Evolutionary conservation across 1,140 invertebrate genomes (phyloP), one percentile per base, ranked within the genome.

Genomic region (Meloidogyne floridensis): DNA sequence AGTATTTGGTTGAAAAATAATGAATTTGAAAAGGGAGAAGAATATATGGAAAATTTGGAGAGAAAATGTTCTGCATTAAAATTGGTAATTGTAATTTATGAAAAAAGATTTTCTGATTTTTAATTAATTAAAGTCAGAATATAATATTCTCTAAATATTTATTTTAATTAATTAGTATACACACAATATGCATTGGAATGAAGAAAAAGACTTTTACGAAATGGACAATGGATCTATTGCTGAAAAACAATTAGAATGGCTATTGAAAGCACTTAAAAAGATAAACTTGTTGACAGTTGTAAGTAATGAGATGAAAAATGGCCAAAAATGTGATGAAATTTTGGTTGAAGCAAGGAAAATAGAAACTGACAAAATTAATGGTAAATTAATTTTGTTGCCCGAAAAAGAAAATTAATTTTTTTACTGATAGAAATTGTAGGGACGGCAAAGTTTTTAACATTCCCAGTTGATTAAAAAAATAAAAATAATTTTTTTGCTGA

Each of bases 1-100:
- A n/a, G 15, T n/a, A 65, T n/a, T 65, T 65, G 15, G 15, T n/a
- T 65, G n/a, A 65, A 65, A 65, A 65, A 65, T 65, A 65, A 65
- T 65, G n/a, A 65, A 65, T n/a, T 65, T 65, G 59, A n/a, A n/a
- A 65, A 65, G n/a, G n/a, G n/a, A n/a, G n/a, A 65, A 65, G 59
- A 65, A 65, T 65, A n/a, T 65, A n/a, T 65, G n/a, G n/a, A 65
- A 13, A n/a, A 65, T 65, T 65, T 65, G n/a, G 59, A n/a, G n/a
- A 65, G n/a, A 18, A 65, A 65, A 6, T 65, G 59, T 65, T n/a
- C 6, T 65, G 59, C 2, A 65, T 65, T 65, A 65, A 65, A 65
- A n/a, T 65, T 65, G 59, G 59, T 65, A 65, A 65, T n/a, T 59
- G 32, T 32, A 32, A 32, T 32, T 32, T 32, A 32, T 32, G 32